A percentile compares a stretch with the other conserved stretches of the same genome.
Evolutionary conservation across 1,140 invertebrate genomes (phyloP).

Genomic region (Drosophila setifemur): DNA sequence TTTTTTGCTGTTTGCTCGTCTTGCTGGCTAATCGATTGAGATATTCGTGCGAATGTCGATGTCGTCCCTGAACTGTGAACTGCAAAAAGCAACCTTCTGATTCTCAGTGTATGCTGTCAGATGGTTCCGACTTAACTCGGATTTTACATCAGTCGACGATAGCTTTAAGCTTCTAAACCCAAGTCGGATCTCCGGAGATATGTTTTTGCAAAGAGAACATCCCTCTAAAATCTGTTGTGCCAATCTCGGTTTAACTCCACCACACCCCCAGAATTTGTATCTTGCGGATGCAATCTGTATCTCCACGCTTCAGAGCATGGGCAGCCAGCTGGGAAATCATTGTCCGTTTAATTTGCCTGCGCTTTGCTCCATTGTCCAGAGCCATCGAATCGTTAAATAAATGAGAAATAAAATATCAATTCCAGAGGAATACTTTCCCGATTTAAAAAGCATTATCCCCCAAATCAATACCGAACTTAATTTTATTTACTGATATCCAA

Average conservation of each 20-base stretch:
- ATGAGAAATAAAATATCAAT: too few relatives aligned
- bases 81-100: too few relatives aligned
- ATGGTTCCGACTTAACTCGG: background rate
- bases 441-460: too few relatives aligned
- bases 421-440: too few relatives aligned
- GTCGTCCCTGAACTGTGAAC: constrained; percentile 22
- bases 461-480: too few relatives aligned
- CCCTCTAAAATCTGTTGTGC: too few relatives aligned
- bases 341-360: constrained; percentile 1
- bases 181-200: background rate
- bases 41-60: background rate
- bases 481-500: too few relatives aligned
- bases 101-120: background rate
- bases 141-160: background rate
- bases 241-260: background rate
- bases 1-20: too few relatives aligned
- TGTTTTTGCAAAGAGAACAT: background rate
- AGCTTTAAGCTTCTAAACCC: too few relatives aligned
- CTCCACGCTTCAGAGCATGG: background rate
- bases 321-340: background rate
- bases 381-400: too few relatives aligned
- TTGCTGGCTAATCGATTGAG: constrained; percentile 19
- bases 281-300: background rate
- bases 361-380: background rate
- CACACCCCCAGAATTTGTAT: background rate